Evolutionary conservation across 2,797 vertebrate species (phyloP), one percentile per base, ranked within the genome.

Genomic region (Morus bassanus): DNA sequence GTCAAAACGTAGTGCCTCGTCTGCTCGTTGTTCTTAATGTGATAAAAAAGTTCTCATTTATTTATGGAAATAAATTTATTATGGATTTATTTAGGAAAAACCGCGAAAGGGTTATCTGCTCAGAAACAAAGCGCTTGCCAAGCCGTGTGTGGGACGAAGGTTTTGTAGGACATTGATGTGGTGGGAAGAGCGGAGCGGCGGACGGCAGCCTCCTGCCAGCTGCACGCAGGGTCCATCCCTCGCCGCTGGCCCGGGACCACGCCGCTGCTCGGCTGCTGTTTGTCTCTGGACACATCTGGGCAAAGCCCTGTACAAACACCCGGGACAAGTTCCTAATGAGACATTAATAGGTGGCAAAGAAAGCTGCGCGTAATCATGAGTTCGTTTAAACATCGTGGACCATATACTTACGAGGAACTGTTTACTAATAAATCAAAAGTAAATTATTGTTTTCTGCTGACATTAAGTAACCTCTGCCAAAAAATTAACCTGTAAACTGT

Each of bases 401-500:
- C 86, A 7, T 28, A 2, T 5, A 11, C 39, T 43, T 77, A 53
- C 17, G 70, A 61, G 56, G 79, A 74, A 4, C 76, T 70, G 56
- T 81, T 97, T 54, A 15, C 60, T 61, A n/a, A 93, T 75, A 94
- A 96, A 94, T 85, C 88, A 93, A 73, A 95, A 50, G 72, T 45
- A 77, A 96, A 89, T 95, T 53, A 95, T 94, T 95, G 96, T 85
- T 97, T 97, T 91, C 92, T 76, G 91, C 91, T 93, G 95, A 53
- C 80, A 60, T 92, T 74, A 87, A 89, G 93, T 96, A 96, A 97
- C 95, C 94, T 94, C 89, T 97, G 95, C 96, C 97, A 97, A 97
- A 97, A 98, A 97, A 97, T 96, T 96, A 98, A 97, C 97, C 97
- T 94, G 69, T 87, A 95, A 97, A 93, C 89, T 95, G 94, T 97